phyloP scores from a whole-genome alignment of 35 echinoderm and acorn worm species.

The Lytechinus pictus region DNA sequence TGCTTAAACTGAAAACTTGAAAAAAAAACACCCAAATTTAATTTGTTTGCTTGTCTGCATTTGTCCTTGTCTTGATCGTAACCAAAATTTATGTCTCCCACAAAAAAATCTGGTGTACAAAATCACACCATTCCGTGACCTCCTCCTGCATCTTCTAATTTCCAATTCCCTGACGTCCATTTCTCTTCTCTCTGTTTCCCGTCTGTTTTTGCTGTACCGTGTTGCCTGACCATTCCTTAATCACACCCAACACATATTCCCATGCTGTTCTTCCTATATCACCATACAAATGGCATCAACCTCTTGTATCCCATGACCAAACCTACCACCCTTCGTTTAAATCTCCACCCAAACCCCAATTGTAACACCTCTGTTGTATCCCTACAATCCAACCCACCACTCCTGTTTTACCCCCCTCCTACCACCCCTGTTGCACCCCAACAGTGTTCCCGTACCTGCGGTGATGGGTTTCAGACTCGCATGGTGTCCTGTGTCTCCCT shows the following conservation, averaged over 20 bases:
- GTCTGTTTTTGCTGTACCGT: too few relatives aligned
- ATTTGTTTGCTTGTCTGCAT: too few relatives aligned
- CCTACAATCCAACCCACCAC: too few relatives aligned
- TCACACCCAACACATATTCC: too few relatives aligned
- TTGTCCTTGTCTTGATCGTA: background rate
- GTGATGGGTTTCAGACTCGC: slow-evolving; percentile 73
- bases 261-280: too few relatives aligned
- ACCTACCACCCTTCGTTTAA: background rate
- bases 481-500: slow-evolving; percentile 69
- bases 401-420: background rate
- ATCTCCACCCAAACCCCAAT: too few relatives aligned
- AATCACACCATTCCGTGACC: background rate
- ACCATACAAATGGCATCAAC: too few relatives aligned
- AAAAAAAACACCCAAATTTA: background rate
- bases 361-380: background rate
- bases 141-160: background rate
- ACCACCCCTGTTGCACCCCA: background rate
- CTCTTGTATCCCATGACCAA: background rate
- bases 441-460: slow-evolving; percentile 95
- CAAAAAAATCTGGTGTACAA: background rate
- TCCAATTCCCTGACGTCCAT: background rate
- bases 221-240: too few relatives aligned
- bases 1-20: background rate
- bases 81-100: background rate
- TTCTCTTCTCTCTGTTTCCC: background rate